Conservation (phyloP, 2,888 invertebrate genomes). For the Omphaloscelis lunosa region DNA sequence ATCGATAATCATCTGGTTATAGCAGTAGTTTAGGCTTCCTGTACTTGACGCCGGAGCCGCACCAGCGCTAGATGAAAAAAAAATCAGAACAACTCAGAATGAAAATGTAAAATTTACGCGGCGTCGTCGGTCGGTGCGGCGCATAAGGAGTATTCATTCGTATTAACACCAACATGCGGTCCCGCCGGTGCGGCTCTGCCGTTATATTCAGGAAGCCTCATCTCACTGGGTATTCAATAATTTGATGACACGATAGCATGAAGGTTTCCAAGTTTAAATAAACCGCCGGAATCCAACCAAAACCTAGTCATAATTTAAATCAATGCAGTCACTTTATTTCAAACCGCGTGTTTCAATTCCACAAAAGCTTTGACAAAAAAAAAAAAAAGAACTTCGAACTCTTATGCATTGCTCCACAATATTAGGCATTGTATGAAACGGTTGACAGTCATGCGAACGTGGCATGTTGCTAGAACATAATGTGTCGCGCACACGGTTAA, state of each 20-base stretch:
- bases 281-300: not conserved
- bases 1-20: too few species aligned
- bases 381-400: conserved; percentile 6
- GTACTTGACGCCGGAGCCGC: too few species aligned
- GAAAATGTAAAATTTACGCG: too few species aligned
- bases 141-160: too few species aligned
- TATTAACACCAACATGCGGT: too few species aligned
- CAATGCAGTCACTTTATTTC: conserved; percentile 10
- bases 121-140: too few species aligned
- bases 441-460: conserved; percentile 83
- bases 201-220: too few species aligned
- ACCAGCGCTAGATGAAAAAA: too few species aligned
- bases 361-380: not conserved
- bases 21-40: too few species aligned
- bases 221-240: not conserved
- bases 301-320: not conserved
- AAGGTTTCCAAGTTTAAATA: not conserved
- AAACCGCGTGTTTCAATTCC: conserved; percentile 24
- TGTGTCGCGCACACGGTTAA: conserved; percentile 61
- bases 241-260: not conserved
- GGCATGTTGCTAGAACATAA: conserved; percentile 78
- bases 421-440: conserved; percentile 76
- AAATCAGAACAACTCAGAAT: too few species aligned
- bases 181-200: too few species aligned
- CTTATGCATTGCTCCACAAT: conserved; percentile 69